Conservation (phyloP, 1,140 invertebrate genomes). For the Musca domestica region DNA sequence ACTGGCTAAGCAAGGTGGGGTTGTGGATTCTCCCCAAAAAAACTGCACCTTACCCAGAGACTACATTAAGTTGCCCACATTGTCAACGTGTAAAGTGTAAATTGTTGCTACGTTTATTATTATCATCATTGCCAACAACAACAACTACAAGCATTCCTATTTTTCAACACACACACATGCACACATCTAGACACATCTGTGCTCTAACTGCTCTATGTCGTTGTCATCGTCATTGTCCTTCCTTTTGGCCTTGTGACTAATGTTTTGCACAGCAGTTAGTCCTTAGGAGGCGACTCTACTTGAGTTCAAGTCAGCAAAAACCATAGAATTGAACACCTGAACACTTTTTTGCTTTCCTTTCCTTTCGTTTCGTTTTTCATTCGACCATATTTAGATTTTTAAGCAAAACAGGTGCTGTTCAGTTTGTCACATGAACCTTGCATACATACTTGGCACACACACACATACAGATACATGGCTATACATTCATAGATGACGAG, state of each 20-base stretch:
- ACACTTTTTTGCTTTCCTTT: background rate
- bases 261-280: slow-evolving; percentile 20
- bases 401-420: slow-evolving; percentile 21
- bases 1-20: too few relatives aligned
- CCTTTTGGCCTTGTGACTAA: slow-evolving; percentile 29
- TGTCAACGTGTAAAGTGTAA: slow-evolving; percentile 1
- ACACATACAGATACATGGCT: too few relatives aligned
- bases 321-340: slow-evolving; percentile 24
- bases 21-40: too few relatives aligned
- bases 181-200: background rate
- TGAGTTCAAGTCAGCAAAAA: slow-evolving; percentile 2
- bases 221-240: slow-evolving; percentile 24
- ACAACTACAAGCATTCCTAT: background rate
- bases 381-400: background rate
- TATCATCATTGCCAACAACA: background rate
- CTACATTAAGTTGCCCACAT: background rate
- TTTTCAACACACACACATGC: background rate
- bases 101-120: slow-evolving; percentile 15
- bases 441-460: too few relatives aligned
- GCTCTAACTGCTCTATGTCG: background rate
- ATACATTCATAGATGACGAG: too few relatives aligned
- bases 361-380: background rate
- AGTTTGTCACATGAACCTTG: too few relatives aligned
- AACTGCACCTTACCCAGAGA: too few relatives aligned
- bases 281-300: background rate